phyloP scores from a whole-genome alignment of 2,113 vertebrate species.

The Tamias sibiricus region DNA sequence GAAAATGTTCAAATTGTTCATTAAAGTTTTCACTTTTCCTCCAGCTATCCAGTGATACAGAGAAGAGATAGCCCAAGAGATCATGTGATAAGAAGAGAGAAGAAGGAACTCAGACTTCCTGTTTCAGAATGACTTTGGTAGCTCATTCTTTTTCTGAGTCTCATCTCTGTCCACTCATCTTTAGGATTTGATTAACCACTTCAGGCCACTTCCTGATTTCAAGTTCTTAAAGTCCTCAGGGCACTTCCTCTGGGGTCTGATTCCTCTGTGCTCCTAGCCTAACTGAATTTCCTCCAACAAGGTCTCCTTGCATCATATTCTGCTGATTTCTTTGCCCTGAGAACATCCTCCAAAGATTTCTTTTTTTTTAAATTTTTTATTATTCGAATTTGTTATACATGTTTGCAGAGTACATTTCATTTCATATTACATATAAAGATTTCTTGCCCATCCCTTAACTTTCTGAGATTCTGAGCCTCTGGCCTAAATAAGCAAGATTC shows the following conservation, averaged over 20 bases:
- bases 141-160: not conserved
- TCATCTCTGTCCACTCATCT: not conserved
- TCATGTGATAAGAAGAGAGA: not conserved
- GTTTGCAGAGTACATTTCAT: too few species aligned
- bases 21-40: not conserved
- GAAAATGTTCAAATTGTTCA: not conserved
- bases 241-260: not conserved
- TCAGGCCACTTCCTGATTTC: not conserved
- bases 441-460: not conserved
- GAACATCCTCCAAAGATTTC: not conserved
- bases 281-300: not conserved
- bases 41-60: not conserved
- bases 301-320: accelerated
- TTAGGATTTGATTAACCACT: not conserved
- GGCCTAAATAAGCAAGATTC: not conserved
- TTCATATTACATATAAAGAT: too few species aligned
- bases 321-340: not conserved
- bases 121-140: not conserved
- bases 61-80: not conserved
- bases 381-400: too few species aligned
- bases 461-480: not conserved
- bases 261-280: not conserved
- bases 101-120: not conserved
- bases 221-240: not conserved
- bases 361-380: too few species aligned